Base-by-base conservation (phyloP, 2,797 vertebrate genomes). In the Acrossocheilus fasciatus region DNA sequence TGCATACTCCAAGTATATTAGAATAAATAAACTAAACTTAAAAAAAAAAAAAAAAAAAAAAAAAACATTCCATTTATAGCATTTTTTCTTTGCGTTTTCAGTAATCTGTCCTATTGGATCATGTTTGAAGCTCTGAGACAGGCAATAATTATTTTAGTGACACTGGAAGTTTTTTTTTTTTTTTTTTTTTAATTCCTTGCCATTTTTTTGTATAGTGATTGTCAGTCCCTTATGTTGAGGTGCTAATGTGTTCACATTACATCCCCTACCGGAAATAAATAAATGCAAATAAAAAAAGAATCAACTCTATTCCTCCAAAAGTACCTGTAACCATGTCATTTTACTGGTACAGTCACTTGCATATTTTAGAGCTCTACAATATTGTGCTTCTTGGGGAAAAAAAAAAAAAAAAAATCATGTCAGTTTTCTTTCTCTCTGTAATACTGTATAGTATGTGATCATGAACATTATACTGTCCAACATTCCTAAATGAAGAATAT, bases 111-210 rank as follows among this genome's bases (percentile, higher is more conserved):
- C 93, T 94, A 93, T 94, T 94, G 93, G 91, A 94, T 94, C 94
- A 94, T 93, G 94, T 93, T 93, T 93, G 93, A 88, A 90, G 93
- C 95, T 95, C 92, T 92, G 92, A 85, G 82, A 96, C 96, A 96
- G 96, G 96, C 96, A 97, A 96, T 97, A 93, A 94, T 95, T 96
- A 93, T 93, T 94, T 96, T 96, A 95, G 95, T 95, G 92, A 96
- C 95, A 95, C 95, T 95, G 94, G 95, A 96, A 95, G 92, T 83
- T 88, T 88, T 90, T 85, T 90, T 81, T 87, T 86, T 81, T 87
- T 86, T 85, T 81, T 91, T 41, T 84, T 85, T 90, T 68, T 4
- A 26, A 87, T 91, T 84, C 91, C 86, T 92, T 95, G 93, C 91
- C 76, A 20, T 90, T 93, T 93, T 92, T 93, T 93, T 89, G 93